These are phyloP conservation scores for Notospermus geniculatus DNA, from an alignment of 1,140 invertebrate genomes.

Conservation along the genomic window DNA sequence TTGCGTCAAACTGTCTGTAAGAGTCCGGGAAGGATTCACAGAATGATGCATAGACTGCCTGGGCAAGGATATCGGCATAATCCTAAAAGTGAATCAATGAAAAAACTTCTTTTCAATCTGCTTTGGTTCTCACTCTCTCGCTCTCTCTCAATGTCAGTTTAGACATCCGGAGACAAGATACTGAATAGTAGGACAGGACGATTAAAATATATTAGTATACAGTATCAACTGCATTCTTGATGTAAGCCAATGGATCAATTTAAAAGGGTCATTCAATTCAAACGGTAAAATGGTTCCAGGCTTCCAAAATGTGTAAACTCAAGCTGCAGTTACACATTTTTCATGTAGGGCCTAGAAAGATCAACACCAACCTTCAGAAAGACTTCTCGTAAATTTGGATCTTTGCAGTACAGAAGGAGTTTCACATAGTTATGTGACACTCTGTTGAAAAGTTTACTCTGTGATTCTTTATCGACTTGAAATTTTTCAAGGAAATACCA, in stretches of 20 bases:
- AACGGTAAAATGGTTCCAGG: no score
- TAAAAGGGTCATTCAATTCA: no score
- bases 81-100: conserved; percentile 29
- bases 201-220: no score
- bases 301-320: no score
- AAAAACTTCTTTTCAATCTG: not conserved
- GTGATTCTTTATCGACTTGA: conserved; percentile 35
- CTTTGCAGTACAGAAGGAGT: conserved; percentile 38
- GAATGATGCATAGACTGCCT: conserved; percentile 48
- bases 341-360: no score
- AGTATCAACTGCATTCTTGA: no score
- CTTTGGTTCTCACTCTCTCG: no score
- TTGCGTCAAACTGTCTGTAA: conserved; percentile 49
- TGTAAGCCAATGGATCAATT: no score
- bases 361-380: conserved; percentile 44
- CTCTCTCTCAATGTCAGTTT: no score
- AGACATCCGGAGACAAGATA: no score
- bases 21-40: conserved; percentile 51
- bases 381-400: conserved; percentile 38
- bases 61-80: conserved; percentile 47
- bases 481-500: conserved; percentile 50
- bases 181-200: no score
- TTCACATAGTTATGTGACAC: conserved; percentile 53
- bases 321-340: no score
- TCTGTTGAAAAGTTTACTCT: conserved; percentile 49